phyloP scores from a whole-genome alignment of 1,140 invertebrate genomes.

The Phymastichus coffea region DNA sequence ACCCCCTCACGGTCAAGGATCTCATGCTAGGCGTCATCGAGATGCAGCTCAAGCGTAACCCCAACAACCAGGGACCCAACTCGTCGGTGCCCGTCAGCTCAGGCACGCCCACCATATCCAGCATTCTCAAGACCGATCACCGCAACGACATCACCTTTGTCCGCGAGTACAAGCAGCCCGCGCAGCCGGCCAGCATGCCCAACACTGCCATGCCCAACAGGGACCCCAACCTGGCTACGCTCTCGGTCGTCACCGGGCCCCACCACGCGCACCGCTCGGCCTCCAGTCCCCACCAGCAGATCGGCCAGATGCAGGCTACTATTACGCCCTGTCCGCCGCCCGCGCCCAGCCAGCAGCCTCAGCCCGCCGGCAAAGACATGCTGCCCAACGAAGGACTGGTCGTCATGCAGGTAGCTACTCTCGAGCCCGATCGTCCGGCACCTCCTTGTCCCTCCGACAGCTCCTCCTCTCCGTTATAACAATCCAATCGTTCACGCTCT shows the following conservation, averaged over 20 bases:
- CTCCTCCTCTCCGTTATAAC: too few relatives aligned
- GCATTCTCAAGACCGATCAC: conserved; percentile 62
- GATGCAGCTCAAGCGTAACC: conserved; percentile 68
- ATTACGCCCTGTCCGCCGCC: conserved; percentile 63
- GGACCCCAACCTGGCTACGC: conserved; percentile 62
- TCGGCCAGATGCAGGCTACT: conserved; percentile 64
- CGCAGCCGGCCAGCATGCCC: conserved; percentile 36
- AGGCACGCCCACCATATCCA: conserved; percentile 65
- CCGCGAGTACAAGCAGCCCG: conserved; percentile 52
- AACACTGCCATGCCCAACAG: conserved; percentile 51
- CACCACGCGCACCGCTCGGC: conserved; percentile 49
- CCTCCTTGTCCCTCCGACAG: too few relatives aligned
- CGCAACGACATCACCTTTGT: conserved; percentile 60
- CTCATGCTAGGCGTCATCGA: conserved; percentile 76
- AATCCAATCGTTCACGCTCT: too few relatives aligned
- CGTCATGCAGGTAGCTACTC: conserved; percentile 64
- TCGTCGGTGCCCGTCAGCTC: conserved; percentile 49
- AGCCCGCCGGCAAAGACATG: conserved; percentile 34
- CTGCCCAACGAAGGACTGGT: conserved; percentile 63
- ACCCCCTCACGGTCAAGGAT: conserved; percentile 69
- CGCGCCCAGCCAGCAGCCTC: conserved; percentile 37
- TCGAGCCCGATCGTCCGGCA: too few relatives aligned
- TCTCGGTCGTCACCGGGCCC: conserved; percentile 64
- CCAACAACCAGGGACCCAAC: conserved; percentile 47
- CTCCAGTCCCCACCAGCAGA: conserved; percentile 51